These are phyloP conservation scores for Zaprionus taronus DNA, from an alignment of 1,140 invertebrate species.

Conservation along the genomic window DNA sequence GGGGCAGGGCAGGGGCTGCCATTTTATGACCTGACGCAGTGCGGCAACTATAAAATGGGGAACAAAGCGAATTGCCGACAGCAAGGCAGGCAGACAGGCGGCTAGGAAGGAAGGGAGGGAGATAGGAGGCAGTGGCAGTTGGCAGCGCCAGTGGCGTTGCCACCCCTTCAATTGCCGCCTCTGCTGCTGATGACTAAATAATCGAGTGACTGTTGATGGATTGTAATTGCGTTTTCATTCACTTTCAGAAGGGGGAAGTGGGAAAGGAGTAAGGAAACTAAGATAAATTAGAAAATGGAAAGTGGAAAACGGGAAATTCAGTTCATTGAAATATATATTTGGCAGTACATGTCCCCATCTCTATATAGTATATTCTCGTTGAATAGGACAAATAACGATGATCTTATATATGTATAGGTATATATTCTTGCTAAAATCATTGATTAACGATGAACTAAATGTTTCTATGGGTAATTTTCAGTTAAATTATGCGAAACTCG, in stretches of 20 bases:
- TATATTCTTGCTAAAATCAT: too few relatives aligned
- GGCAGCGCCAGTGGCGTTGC: background rate
- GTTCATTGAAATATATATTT: background rate
- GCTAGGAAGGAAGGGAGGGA: background rate
- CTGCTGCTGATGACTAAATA: slow-evolving; percentile 30
- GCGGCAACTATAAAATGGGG: slow-evolving; percentile 21
- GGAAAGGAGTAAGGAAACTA: background rate
- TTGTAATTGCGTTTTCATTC: slow-evolving; percentile 15
- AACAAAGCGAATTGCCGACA: slow-evolving; percentile 12
- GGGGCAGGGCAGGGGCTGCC: slow-evolving; percentile 16
- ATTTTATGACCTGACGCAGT: slow-evolving; percentile 35
- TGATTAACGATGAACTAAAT: background rate
- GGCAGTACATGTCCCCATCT: background rate
- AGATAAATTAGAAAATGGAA: background rate
- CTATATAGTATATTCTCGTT: background rate
- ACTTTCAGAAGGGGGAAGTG: background rate
- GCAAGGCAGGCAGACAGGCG: too few relatives aligned
- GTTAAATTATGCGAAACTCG: background rate
- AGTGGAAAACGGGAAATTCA: background rate
- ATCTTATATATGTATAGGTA: background rate
- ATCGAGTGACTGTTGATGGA: slow-evolving; percentile 24
- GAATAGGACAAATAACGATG: background rate
- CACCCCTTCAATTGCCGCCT: background rate
- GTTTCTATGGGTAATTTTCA: background rate
- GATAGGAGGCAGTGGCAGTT: background rate